A percentile compares a stretch with the other conserved stretches of the same genome.
Evolutionary conservation across 2,888 invertebrate species (phyloP).

Genomic region (Tridacna gigas): DNA sequence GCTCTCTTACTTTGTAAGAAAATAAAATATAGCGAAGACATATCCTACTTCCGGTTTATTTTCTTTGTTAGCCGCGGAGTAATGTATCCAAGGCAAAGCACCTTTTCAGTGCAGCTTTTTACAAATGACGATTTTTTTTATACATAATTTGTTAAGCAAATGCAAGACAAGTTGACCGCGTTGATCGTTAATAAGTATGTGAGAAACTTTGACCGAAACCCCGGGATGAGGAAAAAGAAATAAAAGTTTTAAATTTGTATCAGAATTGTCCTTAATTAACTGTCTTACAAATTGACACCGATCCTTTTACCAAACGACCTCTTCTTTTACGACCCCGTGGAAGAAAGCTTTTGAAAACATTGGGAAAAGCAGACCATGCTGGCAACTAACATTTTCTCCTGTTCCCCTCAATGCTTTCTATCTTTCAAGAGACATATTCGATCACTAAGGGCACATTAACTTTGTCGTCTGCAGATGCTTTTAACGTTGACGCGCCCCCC

Average conservation of each 20-base stretch:
- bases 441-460: too few species aligned
- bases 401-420: not conserved
- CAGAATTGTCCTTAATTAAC: conserved; percentile 21
- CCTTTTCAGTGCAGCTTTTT: conserved; percentile 18
- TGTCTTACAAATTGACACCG: not conserved
- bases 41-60: conserved; percentile 10
- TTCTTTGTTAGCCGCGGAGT: conserved; percentile 10
- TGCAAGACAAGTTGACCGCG: conserved; percentile 31
- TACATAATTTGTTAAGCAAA: conserved; percentile 23
- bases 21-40: not conserved
- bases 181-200: conserved; percentile 50
- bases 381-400: not conserved
- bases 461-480: too few species aligned
- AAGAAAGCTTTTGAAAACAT: not conserved
- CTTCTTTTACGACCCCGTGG: not conserved
- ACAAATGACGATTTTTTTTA: not conserved
- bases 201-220: conserved; percentile 52
- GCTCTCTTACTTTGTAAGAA: conserved; percentile 2
- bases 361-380: not conserved
- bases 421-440: too few species aligned
- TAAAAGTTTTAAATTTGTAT: conserved; percentile 60
- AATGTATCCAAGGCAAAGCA: conserved; percentile 12
- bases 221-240: conserved; percentile 42
- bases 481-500: too few species aligned
- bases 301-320: not conserved